A percentile compares a stretch with the other conserved stretches of the same genome.
These are phyloP conservation scores for Nibea albiflora DNA, from an alignment of 2,113 vertebrate genomes.

Conservation along the genomic window DNA sequence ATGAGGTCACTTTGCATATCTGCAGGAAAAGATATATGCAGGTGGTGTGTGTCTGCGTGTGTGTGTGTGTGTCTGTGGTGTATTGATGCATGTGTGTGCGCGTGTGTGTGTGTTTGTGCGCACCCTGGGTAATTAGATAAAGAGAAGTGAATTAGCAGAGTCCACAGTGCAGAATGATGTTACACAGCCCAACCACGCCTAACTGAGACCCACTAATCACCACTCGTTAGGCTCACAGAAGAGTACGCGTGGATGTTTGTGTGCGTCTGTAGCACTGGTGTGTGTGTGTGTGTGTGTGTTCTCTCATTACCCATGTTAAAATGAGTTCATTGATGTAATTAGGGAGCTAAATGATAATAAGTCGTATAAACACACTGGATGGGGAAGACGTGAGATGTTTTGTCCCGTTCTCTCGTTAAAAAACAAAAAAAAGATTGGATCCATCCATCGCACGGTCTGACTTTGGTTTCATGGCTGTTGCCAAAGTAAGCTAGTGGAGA, in stretches of 20 bases:
- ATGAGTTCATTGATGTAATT: constrained; percentile 63
- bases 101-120: constrained; percentile 68
- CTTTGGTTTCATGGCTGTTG: constrained; percentile 33
- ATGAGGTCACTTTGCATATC: constrained; percentile 78
- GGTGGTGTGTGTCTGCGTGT: constrained; percentile 36
- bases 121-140: constrained; percentile 93
- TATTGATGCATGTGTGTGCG: constrained; percentile 70
- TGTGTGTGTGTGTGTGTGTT: constrained; percentile 37
- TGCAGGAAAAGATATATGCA: constrained; percentile 64
- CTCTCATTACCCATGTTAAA: constrained; percentile 61
- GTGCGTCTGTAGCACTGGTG: constrained; percentile 15
- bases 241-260: constrained; percentile 40
- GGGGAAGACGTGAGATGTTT: background rate
- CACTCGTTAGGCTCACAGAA: constrained; percentile 86
- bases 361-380: constrained; percentile 36
- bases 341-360: constrained; percentile 64
- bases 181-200: constrained; percentile 87
- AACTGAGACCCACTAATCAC: constrained; percentile 92
- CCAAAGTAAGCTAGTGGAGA: constrained; percentile 46
- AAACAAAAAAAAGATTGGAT: no score
- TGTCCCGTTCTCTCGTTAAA: background rate
- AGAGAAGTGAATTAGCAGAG: constrained; percentile 94
- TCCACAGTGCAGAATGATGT: constrained; percentile 90
- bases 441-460: constrained; percentile 33
- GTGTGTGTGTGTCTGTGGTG: constrained; percentile 43